Evolutionary conservation across 1,140 invertebrate genomes (phyloP).

Genomic region (Laupala kohalensis): DNA sequence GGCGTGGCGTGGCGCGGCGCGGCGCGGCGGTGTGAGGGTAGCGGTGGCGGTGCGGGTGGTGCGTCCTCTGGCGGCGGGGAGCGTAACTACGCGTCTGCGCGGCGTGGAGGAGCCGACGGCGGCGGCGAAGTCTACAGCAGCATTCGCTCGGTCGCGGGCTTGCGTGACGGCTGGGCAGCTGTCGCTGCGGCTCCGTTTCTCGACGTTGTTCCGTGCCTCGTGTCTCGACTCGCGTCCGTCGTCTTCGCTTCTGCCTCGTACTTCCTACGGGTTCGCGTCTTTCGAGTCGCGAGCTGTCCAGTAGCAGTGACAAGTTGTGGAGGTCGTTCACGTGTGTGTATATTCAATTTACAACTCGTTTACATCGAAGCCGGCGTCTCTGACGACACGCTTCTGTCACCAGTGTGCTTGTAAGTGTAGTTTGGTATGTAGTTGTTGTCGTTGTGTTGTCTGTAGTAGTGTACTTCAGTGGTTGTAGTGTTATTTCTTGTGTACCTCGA

Average conservation of each 20-base stretch:
- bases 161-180: neutral
- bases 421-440: neutral
- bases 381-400: neutral
- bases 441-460: neutral
- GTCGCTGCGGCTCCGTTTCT: too few relatives aligned
- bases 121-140: too few relatives aligned
- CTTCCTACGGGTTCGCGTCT: neutral
- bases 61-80: neutral
- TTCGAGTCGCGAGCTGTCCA: neutral
- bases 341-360: neutral
- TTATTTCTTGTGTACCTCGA: neutral
- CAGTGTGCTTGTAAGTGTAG: neutral
- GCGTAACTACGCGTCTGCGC: neutral
- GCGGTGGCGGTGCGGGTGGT: too few relatives aligned
- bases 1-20: too few relatives aligned
- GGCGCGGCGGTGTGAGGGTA: too few relatives aligned
- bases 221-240: neutral
- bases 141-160: neutral
- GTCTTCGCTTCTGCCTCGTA: too few relatives aligned
- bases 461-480: neutral
- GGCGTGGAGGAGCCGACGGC: too few relatives aligned
- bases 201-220: too few relatives aligned
- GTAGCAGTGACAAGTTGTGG: neutral
- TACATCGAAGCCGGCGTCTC: too few relatives aligned
- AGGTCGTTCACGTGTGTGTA: too few relatives aligned